Evolutionary conservation across 2,888 invertebrate genomes (phyloP).

Genomic region (Epinotia ramella): DNA sequence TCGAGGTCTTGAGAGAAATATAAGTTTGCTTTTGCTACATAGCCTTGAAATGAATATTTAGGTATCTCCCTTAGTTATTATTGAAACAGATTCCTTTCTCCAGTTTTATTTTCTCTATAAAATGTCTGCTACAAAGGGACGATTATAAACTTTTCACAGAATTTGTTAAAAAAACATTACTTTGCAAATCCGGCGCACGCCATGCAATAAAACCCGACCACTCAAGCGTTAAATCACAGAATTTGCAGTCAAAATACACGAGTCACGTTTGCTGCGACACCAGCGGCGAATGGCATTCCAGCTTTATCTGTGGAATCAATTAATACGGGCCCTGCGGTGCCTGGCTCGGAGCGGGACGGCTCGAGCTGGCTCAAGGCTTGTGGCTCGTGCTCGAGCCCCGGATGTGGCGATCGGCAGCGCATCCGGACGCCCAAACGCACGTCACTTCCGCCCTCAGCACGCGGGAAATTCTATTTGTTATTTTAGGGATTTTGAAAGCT

Average conservation of each 20-base stretch:
- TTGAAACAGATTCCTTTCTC: not conserved
- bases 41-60: not conserved
- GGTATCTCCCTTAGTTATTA: not conserved
- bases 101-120: not conserved
- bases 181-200: conserved; percentile 46
- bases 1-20: not conserved
- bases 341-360: conserved; percentile 54
- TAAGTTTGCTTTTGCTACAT: not conserved
- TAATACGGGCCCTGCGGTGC: conserved; percentile 64
- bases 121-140: conserved; percentile 21
- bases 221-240: conserved; percentile 51
- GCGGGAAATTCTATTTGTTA: conserved; percentile 65
- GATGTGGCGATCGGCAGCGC: conserved; percentile 71
- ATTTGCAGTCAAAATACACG: conserved; percentile 54
- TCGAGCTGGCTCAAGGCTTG: conserved; percentile 22
- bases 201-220: conserved; percentile 51
- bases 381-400: conserved; percentile 52
- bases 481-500: conserved; percentile 66
- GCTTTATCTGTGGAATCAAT: conserved; percentile 76
- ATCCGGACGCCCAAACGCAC: conserved; percentile 72
- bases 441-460: conserved; percentile 63
- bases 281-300: conserved; percentile 65
- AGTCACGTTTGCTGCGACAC: conserved; percentile 56
- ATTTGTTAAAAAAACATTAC: conserved; percentile 44
- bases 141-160: conserved; percentile 24